A percentile compares a stretch with the other conserved stretches of the same genome.
Conservation (phyloP, 2,888 invertebrate species). For the Phorcus lineatus region DNA sequence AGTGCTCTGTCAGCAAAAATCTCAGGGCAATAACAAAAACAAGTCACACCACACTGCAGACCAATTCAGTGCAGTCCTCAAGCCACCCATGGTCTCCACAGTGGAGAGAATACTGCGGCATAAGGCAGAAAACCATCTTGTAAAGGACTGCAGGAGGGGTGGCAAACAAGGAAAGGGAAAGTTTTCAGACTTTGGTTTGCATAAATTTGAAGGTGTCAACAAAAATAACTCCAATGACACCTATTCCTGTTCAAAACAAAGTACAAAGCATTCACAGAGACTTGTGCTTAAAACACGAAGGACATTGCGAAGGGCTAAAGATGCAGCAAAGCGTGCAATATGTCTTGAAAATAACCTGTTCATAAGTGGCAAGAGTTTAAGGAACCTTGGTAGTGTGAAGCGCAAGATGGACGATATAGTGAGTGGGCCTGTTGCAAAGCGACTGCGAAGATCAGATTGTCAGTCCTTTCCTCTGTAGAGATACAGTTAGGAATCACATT, state of each 20-base stretch:
- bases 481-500: neutral
- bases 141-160: neutral
- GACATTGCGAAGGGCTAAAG: conserved; percentile 37
- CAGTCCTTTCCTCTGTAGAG: neutral
- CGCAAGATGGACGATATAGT: conserved; percentile 21
- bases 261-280: conserved; percentile 24
- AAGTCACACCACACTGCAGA: neutral
- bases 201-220: neutral
- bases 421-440: conserved; percentile 22
- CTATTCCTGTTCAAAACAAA: neutral
- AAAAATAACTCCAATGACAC: conserved; percentile 13
- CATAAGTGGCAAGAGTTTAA: neutral
- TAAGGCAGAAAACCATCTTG: neutral
- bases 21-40: neutral
- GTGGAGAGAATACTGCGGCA: neutral
- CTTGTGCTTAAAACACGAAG: conserved; percentile 42
- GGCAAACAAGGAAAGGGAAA: neutral
- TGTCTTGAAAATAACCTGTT: conserved; percentile 43
- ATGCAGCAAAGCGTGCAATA: conserved; percentile 43
- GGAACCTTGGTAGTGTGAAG: neutral
- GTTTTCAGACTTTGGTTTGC: neutral
- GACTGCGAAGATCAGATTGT: conserved; percentile 19
- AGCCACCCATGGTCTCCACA: neutral
- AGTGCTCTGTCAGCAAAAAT: conserved; percentile 5
- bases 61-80: neutral